Base-by-base conservation (phyloP, 2,113 vertebrate species). In the Myrmecophaga tridactyla region DNA sequence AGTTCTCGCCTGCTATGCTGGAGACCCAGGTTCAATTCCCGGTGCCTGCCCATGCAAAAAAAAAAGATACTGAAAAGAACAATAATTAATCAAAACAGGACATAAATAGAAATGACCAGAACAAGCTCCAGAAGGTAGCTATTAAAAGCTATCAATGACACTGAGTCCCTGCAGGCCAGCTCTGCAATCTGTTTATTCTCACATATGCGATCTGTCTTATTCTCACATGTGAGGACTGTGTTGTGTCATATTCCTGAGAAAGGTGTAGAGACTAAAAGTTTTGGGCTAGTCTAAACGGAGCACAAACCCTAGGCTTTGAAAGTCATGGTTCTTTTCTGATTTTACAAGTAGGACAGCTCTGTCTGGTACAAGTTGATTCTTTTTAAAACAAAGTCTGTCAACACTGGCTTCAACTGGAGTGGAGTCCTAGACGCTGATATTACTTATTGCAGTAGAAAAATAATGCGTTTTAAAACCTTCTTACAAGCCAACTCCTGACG, bases 51-150 rank as follows among this genome's bases (percentile, higher is more conserved):
- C n/a, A n/a, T n/a, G n/a, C n/a, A n/a, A n/a, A n/a, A n/a, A n/a
- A 72, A 91, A 86, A 96, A 88, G 73, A 70, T 36, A 78, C 4
- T 48, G 82, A 67, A 92, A 96, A 89, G 82, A 80, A 88, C 17
- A 95, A 86, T 21, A 97, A 96, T 89, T 89, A 43, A 8, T 78
- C 51, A 62, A 97, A 97, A 97, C 0, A 0, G 39, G 67, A 92
- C 51, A 81, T 39, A 92, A 84, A 86, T 18, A 95, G 70, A 72
- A 90, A 90, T 46, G 46, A 76, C 91, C 78, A 77, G 58, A 86
- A 41, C 60, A 39, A 96, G 75, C 69, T 91, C 34, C 58, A 62
- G 80, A 70, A 43, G 65, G 20, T 43, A 46, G 43, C 51, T 70
- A 29, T 77, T 89, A 75, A 86, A 69, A 60, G 73, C 62, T 69